Evolutionary conservation across 2,888 invertebrate species (phyloP).

Genomic region (Volucella zonaria): DNA sequence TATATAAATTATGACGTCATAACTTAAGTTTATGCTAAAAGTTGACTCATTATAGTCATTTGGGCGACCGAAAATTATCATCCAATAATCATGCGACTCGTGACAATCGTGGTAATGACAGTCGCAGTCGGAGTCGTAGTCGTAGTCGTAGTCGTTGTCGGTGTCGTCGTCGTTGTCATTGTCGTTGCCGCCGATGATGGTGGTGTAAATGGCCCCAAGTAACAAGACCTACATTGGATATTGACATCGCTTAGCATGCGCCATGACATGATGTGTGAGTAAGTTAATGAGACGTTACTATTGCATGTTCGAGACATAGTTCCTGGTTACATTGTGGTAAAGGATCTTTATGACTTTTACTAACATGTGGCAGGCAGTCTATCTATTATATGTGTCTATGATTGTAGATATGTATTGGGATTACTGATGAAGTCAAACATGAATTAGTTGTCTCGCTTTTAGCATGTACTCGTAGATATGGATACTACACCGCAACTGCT

Average conservation of each 20-base stretch:
- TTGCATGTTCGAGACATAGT: conserved; percentile 14
- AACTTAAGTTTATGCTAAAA: conserved; percentile 36
- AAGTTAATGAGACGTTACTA: conserved; percentile 4
- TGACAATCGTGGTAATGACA: not conserved
- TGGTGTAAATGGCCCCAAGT: not conserved
- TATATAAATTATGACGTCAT: conserved; percentile 55
- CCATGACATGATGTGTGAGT: conserved; percentile 12
- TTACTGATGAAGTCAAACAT: conserved; percentile 14
- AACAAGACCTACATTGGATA: no score
- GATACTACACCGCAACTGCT: no score
- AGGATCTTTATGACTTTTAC: conserved; percentile 29
- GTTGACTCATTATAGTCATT: conserved; percentile 31
- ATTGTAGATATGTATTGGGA: not conserved
- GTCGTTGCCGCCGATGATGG: not conserved
- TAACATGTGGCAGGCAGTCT: no score
- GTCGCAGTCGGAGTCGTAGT: not conserved
- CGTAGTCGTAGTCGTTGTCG: no score
- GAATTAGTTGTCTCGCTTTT: conserved; percentile 2
- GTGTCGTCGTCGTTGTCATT: no score
- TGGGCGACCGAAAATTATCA: conserved; percentile 41
- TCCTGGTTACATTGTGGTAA: conserved; percentile 1
- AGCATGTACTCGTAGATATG: not conserved
- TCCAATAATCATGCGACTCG: conserved; percentile 31
- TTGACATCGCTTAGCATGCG: no score
- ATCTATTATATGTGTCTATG: no score